Conservation (phyloP, 2,113 vertebrate genomes). For the Rhinoptilus africanus region DNA sequence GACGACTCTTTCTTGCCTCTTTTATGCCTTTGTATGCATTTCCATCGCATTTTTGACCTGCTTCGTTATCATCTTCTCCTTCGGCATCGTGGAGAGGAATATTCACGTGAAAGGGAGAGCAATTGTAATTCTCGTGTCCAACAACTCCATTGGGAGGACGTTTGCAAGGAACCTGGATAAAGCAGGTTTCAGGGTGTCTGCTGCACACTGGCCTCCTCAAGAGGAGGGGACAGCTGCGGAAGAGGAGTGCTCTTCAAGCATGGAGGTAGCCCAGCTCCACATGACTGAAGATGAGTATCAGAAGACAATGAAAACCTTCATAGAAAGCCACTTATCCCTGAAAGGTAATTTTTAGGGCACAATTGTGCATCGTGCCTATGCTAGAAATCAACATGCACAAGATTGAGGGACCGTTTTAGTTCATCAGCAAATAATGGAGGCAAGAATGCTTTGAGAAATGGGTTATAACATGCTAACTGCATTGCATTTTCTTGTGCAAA, state of each 20-base stretch:
- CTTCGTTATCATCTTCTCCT: conserved; percentile 33
- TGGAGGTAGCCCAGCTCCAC: neutral
- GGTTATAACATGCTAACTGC: neutral
- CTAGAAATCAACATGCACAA: neutral
- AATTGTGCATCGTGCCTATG: neutral
- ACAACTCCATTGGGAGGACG: conserved; percentile 5
- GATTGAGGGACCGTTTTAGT: accelerated
- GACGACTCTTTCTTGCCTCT: conserved; percentile 7
- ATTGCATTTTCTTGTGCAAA: neutral
- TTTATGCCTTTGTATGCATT: conserved; percentile 37
- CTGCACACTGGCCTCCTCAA: neutral
- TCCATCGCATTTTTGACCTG: neutral
- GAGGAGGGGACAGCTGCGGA: neutral
- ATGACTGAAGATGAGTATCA: conserved; percentile 3
- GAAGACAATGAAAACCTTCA: conserved; percentile 40
- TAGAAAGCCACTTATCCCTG: neutral
- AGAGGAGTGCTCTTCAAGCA: neutral
- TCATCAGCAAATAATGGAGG: neutral
- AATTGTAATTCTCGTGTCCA: neutral
- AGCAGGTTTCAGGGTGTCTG: neutral
- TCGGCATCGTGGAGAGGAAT: neutral
- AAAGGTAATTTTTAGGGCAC: conserved; percentile 43
- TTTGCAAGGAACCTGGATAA: neutral
- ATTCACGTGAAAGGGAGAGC: neutral
- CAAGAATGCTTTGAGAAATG: neutral